Base-by-base conservation (phyloP, 2,797 vertebrate species). In the Rhinoraja longicauda region DNA sequence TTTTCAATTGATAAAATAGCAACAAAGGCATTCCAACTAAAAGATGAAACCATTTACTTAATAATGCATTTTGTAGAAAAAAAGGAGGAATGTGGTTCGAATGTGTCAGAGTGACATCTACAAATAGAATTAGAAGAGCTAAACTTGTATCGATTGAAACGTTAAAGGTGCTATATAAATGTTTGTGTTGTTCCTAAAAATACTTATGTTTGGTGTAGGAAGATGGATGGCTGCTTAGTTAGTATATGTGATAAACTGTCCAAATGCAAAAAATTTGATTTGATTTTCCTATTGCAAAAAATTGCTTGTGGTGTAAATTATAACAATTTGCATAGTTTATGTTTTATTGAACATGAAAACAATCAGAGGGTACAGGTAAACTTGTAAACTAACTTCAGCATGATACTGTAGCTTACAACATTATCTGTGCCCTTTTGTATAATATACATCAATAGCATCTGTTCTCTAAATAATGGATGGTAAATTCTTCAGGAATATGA, bases 401-500 rank as follows among this genome's bases (percentile, higher is more conserved):
- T 73, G 6, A 26, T 73, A 24, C 84, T 67, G n/a, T 67, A 67
- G 62, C 64, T 62, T 88, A 67, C 36, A 36, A 21, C n/a, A 12
- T 67, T 19, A 67, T 67, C 19, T 88, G 84, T 64, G n/a, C 17
- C n/a, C 32, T 62, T 64, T 64, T 67, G 84, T 88, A 62, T 88
- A 88, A 88, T 19, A 36, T 88, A 88, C 7, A 32, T 64, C 84
- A 67, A 19, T 53, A 67, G n/a, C 62, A 67, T 29, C 84, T 88
- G 17, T 67, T 67, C 62, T 29, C 62, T 36, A 88, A 88, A 88
- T 88, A 88, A 88, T 10, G 21, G 84, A 67, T 88, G 84, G 59
- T 88, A 62, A 88, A 88, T 88, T 88, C 84, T 88, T 88, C 84
- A 88, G 84, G 84, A 88, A 88, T 67, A 88, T 88, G 59, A 36